Conservation (phyloP, 2,113 vertebrate genomes). For the Eretmochelys imbricata region DNA sequence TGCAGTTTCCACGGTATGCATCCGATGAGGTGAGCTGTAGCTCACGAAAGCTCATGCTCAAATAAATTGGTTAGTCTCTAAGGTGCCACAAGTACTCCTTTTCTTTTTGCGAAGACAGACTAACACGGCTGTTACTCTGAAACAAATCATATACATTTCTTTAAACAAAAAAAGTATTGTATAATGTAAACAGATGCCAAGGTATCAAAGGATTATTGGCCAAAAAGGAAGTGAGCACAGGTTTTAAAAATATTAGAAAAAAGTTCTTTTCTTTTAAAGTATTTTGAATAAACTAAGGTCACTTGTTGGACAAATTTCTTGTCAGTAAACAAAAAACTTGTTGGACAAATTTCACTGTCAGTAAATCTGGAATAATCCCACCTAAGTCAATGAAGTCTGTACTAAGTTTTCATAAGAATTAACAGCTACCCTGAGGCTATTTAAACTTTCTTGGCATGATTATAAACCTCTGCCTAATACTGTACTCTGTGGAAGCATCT, state of each 20-base stretch:
- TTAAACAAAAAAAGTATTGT: background rate
- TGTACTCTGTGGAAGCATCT: background rate
- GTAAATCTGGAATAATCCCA: constrained; percentile 2
- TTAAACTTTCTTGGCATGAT: background rate
- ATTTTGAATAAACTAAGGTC: background rate
- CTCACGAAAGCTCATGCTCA: too few relatives aligned
- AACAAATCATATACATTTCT: background rate
- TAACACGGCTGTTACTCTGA: too few relatives aligned
- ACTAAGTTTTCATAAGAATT: background rate
- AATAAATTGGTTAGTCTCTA: too few relatives aligned
- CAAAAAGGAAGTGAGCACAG: background rate
- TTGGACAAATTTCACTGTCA: background rate
- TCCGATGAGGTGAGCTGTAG: too few relatives aligned
- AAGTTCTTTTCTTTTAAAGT: background rate
- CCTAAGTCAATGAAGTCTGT: background rate
- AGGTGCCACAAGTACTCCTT: too few relatives aligned
- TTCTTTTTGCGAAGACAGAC: too few relatives aligned
- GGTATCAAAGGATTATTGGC: background rate
- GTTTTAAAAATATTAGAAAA: background rate
- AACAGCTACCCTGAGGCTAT: background rate
- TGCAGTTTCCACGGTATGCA: too few relatives aligned
- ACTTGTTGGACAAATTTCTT: too few relatives aligned
- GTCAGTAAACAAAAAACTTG: too few relatives aligned
- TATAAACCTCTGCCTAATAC: background rate
- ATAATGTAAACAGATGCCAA: background rate